Evolutionary conservation across 2,888 invertebrate species (phyloP).

Genomic region (Cataglyphis rosenhaueri): DNA sequence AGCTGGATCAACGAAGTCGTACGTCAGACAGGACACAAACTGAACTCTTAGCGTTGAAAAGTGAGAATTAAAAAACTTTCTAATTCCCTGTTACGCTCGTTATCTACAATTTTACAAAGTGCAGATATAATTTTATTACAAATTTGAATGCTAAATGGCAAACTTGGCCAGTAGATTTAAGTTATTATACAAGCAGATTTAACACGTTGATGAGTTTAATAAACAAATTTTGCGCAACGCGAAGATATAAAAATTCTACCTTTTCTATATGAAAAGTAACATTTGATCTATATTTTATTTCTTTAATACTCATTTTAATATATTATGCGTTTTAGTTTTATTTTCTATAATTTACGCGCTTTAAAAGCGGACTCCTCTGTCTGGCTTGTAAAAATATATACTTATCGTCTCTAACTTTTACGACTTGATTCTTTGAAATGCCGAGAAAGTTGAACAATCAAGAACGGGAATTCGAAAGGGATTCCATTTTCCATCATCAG

Average conservation of each 20-base stretch:
- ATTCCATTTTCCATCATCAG: constrained; percentile 46
- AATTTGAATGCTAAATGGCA: background rate
- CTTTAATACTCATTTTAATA: background rate
- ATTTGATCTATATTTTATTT: background rate
- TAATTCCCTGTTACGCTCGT: constrained; percentile 44
- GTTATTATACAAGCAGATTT: background rate
- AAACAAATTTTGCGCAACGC: background rate
- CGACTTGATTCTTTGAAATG: constrained; percentile 22
- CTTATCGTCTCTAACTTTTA: constrained; percentile 37
- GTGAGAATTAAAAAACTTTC: constrained; percentile 37
- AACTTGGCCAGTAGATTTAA: background rate
- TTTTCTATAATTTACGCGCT: background rate
- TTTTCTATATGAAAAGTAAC: background rate
- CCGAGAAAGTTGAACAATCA: constrained; percentile 23
- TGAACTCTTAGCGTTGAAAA: constrained; percentile 20
- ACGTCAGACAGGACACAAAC: constrained; percentile 39
- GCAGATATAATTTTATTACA: constrained; percentile 15
- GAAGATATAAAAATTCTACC: background rate
- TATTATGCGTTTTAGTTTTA: background rate
- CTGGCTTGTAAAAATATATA: constrained; percentile 41
- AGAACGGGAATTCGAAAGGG: constrained; percentile 13
- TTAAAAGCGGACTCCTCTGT: constrained; percentile 3
- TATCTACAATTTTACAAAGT: constrained; percentile 42
- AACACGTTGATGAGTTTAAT: background rate
- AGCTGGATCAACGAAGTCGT: constrained; percentile 44